Conservation (phyloP, 2,888 invertebrate genomes). For the Netelia inedita region DNA sequence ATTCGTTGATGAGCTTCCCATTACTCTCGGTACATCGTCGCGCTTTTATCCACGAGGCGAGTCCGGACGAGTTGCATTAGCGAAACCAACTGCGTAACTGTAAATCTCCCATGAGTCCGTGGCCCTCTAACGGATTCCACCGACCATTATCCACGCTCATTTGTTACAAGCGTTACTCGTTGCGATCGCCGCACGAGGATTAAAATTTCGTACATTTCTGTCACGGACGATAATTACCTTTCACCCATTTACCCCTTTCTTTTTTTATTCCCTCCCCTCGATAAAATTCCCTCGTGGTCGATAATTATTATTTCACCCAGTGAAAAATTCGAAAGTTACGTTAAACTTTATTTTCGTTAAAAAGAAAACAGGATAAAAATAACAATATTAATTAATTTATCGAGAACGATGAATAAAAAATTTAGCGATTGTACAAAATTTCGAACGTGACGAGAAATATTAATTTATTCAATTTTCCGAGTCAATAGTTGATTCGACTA, state of each 20-base stretch:
- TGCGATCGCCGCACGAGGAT: too few relatives aligned
- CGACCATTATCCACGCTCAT: constrained; percentile 14
- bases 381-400: too few relatives aligned
- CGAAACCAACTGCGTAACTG: constrained; percentile 49
- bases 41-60: neutral
- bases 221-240: neutral
- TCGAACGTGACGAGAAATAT: too few relatives aligned
- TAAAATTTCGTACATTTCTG: too few relatives aligned
- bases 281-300: neutral
- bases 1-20: constrained; percentile 24
- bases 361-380: too few relatives aligned
- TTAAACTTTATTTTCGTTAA: too few relatives aligned
- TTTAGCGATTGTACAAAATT: too few relatives aligned
- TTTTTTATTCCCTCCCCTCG: neutral
- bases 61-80: constrained; percentile 22
- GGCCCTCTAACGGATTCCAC: constrained; percentile 48
- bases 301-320: neutral
- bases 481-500: too few relatives aligned
- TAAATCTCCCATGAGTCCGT: constrained; percentile 39
- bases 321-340: neutral
- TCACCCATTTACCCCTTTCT: neutral
- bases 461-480: too few relatives aligned
- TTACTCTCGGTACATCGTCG: neutral
- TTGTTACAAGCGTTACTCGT: too few relatives aligned
- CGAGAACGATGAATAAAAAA: too few relatives aligned